Conservation (phyloP, 2,113 vertebrate species). For the Sylvia atricapilla region DNA sequence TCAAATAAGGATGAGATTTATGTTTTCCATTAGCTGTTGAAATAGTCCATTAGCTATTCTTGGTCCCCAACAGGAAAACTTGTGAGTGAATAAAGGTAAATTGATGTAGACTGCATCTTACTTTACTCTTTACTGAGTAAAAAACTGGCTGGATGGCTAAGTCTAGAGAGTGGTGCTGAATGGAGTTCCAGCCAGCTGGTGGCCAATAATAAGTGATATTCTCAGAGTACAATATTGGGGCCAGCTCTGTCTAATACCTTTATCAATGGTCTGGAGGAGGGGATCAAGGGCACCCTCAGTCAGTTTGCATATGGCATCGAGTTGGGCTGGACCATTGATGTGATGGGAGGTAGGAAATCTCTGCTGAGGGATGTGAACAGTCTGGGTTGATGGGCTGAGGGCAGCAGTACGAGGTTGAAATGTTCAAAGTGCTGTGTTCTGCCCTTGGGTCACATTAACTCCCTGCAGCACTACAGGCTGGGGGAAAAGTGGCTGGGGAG, state of each 20-base stretch:
- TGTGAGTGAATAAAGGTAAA: constrained; percentile 3
- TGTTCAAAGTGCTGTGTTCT: no score
- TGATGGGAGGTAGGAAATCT: background rate
- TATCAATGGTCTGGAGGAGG: background rate
- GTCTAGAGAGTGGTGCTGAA: background rate
- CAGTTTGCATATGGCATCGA: background rate
- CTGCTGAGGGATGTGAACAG: background rate
- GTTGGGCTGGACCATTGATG: background rate
- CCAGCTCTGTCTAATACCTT: background rate
- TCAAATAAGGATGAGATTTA: background rate
- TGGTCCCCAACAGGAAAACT: background rate
- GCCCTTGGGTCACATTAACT: background rate
- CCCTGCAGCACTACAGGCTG: background rate
- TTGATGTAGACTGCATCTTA: background rate
- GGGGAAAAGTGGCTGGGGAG: background rate
- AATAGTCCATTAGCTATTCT: background rate
- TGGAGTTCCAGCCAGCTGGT: background rate
- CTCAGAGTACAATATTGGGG: rapidly evolving
- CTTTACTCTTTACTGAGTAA: background rate
- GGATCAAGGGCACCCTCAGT: background rate
- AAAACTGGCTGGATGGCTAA: background rate
- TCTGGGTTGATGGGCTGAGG: background rate
- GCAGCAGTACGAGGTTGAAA: rapidly evolving
- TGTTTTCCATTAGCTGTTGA: constrained; percentile 9
- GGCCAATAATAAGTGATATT: rapidly evolving